Evolutionary conservation across 2,888 invertebrate genomes (phyloP).

Genomic region (Blera fallax): DNA sequence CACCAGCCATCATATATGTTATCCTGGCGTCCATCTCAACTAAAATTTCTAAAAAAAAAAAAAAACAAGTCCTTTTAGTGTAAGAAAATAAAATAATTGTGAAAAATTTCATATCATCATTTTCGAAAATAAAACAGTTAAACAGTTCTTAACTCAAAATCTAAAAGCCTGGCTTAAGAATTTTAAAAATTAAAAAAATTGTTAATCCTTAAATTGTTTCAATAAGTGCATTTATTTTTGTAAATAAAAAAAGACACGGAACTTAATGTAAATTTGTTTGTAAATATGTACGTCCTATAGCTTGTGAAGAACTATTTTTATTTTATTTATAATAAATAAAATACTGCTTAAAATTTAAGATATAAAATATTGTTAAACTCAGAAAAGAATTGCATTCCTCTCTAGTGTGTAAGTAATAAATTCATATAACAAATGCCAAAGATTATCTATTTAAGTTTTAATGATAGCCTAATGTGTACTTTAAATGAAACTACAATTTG

Average conservation of each 20-base stretch:
- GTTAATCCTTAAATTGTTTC: background rate
- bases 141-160: background rate
- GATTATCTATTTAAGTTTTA: conserved; percentile 56
- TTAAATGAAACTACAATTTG: conserved; percentile 50
- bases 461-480: conserved; percentile 51
- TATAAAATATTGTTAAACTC: conserved; percentile 54
- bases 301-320: conserved; percentile 3
- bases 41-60: background rate
- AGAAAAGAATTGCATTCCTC: conserved; percentile 61
- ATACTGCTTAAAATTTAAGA: conserved; percentile 32
- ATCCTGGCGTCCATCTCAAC: background rate
- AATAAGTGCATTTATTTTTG: conserved; percentile 44
- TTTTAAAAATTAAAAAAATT: conserved; percentile 6
- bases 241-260: conserved; percentile 25
- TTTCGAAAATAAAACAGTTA: conserved; percentile 25
- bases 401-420: conserved; percentile 55
- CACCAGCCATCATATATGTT: conserved; percentile 7
- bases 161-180: conserved; percentile 35
- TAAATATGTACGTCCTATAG: conserved; percentile 33
- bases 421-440: conserved; percentile 66
- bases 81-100: background rate
- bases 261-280: conserved; percentile 51
- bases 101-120: conserved; percentile 49
- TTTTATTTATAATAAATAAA: conserved; percentile 46
- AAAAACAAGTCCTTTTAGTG: background rate